Conservation (phyloP, 1,140 invertebrate genomes). For the Rhopalosiphum padi region DNA sequence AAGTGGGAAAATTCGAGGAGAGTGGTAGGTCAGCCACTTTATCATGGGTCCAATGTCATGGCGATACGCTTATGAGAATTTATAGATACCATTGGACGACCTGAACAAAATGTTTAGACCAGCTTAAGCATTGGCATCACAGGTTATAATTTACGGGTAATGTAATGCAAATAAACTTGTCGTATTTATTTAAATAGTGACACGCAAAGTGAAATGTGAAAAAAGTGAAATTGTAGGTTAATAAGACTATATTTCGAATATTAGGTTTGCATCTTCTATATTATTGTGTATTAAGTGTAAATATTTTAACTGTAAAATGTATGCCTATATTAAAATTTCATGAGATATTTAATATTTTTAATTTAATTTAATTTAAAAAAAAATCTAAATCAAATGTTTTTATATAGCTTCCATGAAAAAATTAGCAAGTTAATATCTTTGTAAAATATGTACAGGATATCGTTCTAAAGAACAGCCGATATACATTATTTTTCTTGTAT, state of each 20-base stretch:
- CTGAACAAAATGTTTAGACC: slow-evolving; percentile 10
- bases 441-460: neutral
- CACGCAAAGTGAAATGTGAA: neutral
- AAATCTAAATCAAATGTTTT: neutral
- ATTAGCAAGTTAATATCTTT: neutral
- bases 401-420: neutral
- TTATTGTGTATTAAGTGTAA: neutral
- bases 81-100: neutral
- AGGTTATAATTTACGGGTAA: slow-evolving; percentile 26
- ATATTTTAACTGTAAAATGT: neutral
- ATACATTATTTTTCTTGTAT: neutral
- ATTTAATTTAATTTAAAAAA: too few species aligned
- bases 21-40: neutral
- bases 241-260: neutral
- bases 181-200: neutral
- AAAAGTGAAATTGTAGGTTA: neutral
- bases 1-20: neutral
- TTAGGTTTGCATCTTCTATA: neutral
- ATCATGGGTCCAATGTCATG: slow-evolving; percentile 28
- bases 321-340: neutral
- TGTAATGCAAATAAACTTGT: slow-evolving; percentile 16
- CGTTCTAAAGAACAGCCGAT: neutral
- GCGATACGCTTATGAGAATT: slow-evolving; percentile 36
- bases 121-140: neutral
- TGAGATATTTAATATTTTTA: too few species aligned